Evolutionary conservation across 2,888 invertebrate species (phyloP).

Genomic region (Hyppa rectilinea): DNA sequence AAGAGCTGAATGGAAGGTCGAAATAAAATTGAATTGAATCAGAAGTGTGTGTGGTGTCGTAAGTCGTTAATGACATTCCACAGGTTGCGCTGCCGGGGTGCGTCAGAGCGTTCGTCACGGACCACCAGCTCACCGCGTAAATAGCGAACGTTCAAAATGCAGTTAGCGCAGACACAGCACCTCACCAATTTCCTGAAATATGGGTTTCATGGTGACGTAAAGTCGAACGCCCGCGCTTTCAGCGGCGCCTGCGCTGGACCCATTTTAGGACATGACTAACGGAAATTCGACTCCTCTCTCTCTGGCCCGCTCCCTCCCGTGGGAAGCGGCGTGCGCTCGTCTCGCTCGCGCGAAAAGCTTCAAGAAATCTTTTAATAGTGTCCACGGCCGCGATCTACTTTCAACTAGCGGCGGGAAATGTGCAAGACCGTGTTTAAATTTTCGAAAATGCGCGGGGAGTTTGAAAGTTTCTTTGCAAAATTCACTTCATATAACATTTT

Average conservation of each 20-base stretch:
- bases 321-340: conserved; percentile 82
- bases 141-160: conserved; percentile 77
- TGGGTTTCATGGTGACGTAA: conserved; percentile 89
- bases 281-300: conserved; percentile 92
- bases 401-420: conserved; percentile 89
- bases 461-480: conserved; percentile 40
- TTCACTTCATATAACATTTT: conserved; percentile 35
- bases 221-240: conserved; percentile 90
- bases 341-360: conserved; percentile 90
- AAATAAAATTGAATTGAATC: conserved; percentile 74
- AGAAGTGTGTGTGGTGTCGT: conserved; percentile 78
- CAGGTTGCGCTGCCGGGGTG: conserved; percentile 80
- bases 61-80: conserved; percentile 88
- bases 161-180: conserved; percentile 79
- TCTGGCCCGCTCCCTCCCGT: conserved; percentile 88
- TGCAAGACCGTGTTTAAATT: conserved; percentile 78
- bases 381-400: conserved; percentile 91
- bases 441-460: conserved; percentile 77
- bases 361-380: conserved; percentile 91
- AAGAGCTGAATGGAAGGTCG: conserved; percentile 51
- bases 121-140: conserved; percentile 74
- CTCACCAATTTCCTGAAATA: conserved; percentile 88
- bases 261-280: conserved; percentile 94
- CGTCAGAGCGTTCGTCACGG: conserved; percentile 85
- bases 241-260: conserved; percentile 91